phyloP scores from a whole-genome alignment of 2,888 invertebrate genomes.

The Gymnocheta viridis region DNA sequence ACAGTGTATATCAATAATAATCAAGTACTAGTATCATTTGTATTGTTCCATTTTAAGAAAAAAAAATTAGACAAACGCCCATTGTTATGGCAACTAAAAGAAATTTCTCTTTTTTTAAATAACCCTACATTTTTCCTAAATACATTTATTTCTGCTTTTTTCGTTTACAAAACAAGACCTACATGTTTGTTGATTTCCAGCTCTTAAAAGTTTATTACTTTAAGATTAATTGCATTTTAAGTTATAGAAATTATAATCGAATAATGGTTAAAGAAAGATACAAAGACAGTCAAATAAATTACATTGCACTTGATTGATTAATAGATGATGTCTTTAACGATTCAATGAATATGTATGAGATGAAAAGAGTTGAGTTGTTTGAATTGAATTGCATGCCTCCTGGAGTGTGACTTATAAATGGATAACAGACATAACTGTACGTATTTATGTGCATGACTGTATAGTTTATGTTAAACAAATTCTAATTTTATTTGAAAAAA shows the following conservation, averaged over 20 bases:
- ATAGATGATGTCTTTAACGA: slow-evolving; percentile 69
- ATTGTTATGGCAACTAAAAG: slow-evolving; percentile 28
- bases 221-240: slow-evolving; percentile 69
- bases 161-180: slow-evolving; percentile 30
- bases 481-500: slow-evolving; percentile 55
- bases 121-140: slow-evolving; percentile 32
- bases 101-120: slow-evolving; percentile 54
- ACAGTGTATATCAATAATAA: slow-evolving; percentile 29
- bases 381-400: slow-evolving; percentile 58
- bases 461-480: slow-evolving; percentile 36
- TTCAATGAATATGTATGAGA: slow-evolving; percentile 64
- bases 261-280: slow-evolving; percentile 60
- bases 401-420: slow-evolving; percentile 64
- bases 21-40: slow-evolving; percentile 56
- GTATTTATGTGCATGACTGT: neutral
- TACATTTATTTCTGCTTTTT: neutral
- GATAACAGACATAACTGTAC: neutral
- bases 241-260: slow-evolving; percentile 68
- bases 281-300: slow-evolving; percentile 68
- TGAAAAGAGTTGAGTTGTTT: slow-evolving; percentile 35
- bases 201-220: slow-evolving; percentile 61
- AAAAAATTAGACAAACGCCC: slow-evolving; percentile 58
- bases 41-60: slow-evolving; percentile 18
- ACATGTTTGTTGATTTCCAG: slow-evolving; percentile 50
- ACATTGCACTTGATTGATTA: slow-evolving; percentile 70